Evolutionary conservation across 1,140 invertebrate species (phyloP), one percentile per base, ranked within the genome.

Genomic region (Drosophila eugracilis): DNA sequence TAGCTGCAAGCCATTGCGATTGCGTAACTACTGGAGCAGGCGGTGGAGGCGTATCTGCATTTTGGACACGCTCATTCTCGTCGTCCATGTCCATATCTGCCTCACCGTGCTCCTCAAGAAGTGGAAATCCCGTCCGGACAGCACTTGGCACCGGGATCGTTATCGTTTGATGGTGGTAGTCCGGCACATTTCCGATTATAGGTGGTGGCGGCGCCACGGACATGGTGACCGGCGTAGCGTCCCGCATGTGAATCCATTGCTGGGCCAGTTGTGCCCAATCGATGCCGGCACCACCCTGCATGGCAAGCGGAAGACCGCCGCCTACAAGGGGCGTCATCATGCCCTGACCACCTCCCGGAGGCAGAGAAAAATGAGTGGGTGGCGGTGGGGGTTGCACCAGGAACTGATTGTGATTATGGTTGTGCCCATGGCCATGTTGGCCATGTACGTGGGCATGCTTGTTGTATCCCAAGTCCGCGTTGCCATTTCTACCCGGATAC

Each of bases 241-340:
- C 97, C 88, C 98, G 98, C 97, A 98, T 98, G 89, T 96, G 96
- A 67, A 99, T 99, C 98, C 98, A 99, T 94, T 99, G 97, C 86
- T 99, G 98, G 14, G 98, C 98, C 72, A 99, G 92, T 52, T 96
- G 95, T 26, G 97, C 98, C 98, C 98, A 99, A 92, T 99, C 98
- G 52, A 99, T 98, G 94, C 93, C 92, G 69, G 30, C 22, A 1
- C 55, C 39, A 1, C 93, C 78, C 10, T 76, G 72, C 55, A 76
- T 76, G 15, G 58, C 77, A 1, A 84, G 22, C 17, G 79, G 79
- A 10, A 83, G 44, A 12, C 30, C 24, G 34, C 39, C 19, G 93
- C 92, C 30, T 93, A 93, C 36, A 26, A 67, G 90, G 93, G 94
- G 30, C 94, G 86, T 37, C 9, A 54, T 41, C 1, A 74, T 26